Conservation (phyloP, 2,888 invertebrate genomes). For the Pheosia gnoma region DNA sequence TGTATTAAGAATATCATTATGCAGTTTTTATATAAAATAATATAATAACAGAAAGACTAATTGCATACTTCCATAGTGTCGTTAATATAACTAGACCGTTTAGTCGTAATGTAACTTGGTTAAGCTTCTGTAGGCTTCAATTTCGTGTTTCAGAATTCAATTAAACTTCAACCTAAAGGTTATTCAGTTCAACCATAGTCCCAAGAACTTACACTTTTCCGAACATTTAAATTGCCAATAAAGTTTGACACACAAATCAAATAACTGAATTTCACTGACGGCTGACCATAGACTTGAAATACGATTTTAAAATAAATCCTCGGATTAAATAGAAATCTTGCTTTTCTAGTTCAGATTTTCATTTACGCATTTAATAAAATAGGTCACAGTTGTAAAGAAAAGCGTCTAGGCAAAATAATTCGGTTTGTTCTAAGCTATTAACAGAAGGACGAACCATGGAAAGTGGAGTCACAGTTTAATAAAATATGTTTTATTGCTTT, state of each 20-base stretch:
- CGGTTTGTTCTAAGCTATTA: neutral
- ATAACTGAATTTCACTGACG: constrained; percentile 23
- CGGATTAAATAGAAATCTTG: constrained; percentile 4
- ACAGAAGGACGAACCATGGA: neutral
- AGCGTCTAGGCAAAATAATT: neutral
- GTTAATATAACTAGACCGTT: too few relatives aligned
- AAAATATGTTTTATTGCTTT: neutral
- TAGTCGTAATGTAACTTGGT: too few relatives aligned
- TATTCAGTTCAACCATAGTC: neutral
- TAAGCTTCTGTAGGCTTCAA: neutral
- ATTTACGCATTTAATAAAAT: constrained; percentile 11
- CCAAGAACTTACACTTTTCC: constrained; percentile 1
- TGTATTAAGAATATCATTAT: too few relatives aligned
- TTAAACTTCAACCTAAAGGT: neutral
- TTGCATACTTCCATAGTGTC: too few relatives aligned
- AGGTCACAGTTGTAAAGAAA: neutral
- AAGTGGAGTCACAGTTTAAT: neutral
- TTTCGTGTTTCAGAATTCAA: neutral
- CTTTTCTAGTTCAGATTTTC: constrained; percentile 6
- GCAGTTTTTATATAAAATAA: too few relatives aligned
- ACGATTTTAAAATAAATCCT: constrained; percentile 7
- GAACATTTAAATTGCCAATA: constrained; percentile 13
- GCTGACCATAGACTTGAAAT: constrained; percentile 9
- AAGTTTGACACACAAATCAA: constrained; percentile 9
- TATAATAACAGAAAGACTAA: too few relatives aligned